phyloP scores from a whole-genome alignment of 1,140 invertebrate species.

The Ceratina calcarata region DNA sequence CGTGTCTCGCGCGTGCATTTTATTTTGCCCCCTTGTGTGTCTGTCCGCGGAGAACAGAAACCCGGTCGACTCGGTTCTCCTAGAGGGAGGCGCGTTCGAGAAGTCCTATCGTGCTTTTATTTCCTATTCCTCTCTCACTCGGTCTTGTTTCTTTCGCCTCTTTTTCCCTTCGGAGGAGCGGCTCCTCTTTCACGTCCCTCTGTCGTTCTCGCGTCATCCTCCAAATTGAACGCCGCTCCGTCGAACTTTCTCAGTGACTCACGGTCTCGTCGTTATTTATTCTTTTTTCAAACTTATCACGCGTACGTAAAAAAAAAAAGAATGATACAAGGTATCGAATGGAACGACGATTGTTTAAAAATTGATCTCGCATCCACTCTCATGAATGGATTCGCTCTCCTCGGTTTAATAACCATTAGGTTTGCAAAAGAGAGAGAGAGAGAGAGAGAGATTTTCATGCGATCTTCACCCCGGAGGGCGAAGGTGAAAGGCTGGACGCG shows the following conservation, averaged over 20 bases:
- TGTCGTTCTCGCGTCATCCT: slow-evolving; percentile 41
- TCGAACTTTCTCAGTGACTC: background rate
- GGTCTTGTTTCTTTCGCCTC: background rate
- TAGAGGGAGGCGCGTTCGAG: no score
- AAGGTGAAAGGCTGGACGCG: slow-evolving; percentile 53
- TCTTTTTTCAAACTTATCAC: background rate
- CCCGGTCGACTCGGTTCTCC: background rate
- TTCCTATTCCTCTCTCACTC: no score
- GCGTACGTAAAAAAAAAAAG: no score
- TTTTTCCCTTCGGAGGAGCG: slow-evolving; percentile 1
- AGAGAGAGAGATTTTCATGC: slow-evolving; percentile 41
- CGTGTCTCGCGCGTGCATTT: slow-evolving; percentile 31
- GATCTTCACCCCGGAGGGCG: slow-evolving; percentile 49
- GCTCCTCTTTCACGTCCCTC: slow-evolving; percentile 17
- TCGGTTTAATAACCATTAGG: slow-evolving; percentile 76
- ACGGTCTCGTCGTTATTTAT: no score
- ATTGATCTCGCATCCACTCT: no score
- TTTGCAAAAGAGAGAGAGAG: slow-evolving; percentile 29
- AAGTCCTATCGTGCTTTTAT: no score
- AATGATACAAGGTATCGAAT: no score
- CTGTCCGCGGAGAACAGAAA: slow-evolving; percentile 25
- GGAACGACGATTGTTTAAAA: no score
- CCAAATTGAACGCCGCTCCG: slow-evolving; percentile 47
- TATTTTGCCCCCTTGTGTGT: slow-evolving; percentile 46
- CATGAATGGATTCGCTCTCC: slow-evolving; percentile 3